Evolutionary conservation across 2,888 invertebrate genomes (phyloP), one percentile per base, ranked within the genome.

Genomic region (Acronicta aceris): DNA sequence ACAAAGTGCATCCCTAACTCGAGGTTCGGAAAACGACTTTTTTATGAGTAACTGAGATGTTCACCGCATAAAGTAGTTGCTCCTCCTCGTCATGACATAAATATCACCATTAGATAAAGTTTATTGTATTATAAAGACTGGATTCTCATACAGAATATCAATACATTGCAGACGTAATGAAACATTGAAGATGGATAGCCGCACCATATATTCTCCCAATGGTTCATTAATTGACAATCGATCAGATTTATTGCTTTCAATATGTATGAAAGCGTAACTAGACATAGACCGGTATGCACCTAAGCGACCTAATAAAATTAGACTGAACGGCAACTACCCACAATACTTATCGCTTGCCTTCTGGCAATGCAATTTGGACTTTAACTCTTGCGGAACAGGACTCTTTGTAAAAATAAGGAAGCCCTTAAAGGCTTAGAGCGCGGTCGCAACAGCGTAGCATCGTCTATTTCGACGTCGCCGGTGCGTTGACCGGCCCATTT

Each of bases 401-500:
- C 53, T 57, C 54, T 16, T 63, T 57, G 56, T 64, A 43, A 62
- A 47, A 53, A 49, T 59, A 56, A 75, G 74, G 82, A 79, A 81
- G 67, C 74, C 81, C 76, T 74, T 74, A 66, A 78, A 82, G 76
- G 79, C 74, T 78, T 79, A 79, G 72, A 78, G 65, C 73, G 71
- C 49, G 65, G 63, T 54, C 62, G 65, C 63, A 65, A 52, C 47
- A 57, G 58, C 65, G 67, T 72, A 59, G 63, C 68, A 70, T 71
- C 68, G 76, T 87, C 86, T 87, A 85, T 89, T 87, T 83, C 81
- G 77, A 81, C 81, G 74, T 74, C 65, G 65, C 65, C 75, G 63
- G 86, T 86, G 84, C 87, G 81, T 82, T 88, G 88, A 89, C 89
- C 89, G 85, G 85, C 81, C 85, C 82, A 83, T 86, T 90, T 89